Conservation (phyloP, 1,140 invertebrate species). For the Drosophila insularis region DNA sequence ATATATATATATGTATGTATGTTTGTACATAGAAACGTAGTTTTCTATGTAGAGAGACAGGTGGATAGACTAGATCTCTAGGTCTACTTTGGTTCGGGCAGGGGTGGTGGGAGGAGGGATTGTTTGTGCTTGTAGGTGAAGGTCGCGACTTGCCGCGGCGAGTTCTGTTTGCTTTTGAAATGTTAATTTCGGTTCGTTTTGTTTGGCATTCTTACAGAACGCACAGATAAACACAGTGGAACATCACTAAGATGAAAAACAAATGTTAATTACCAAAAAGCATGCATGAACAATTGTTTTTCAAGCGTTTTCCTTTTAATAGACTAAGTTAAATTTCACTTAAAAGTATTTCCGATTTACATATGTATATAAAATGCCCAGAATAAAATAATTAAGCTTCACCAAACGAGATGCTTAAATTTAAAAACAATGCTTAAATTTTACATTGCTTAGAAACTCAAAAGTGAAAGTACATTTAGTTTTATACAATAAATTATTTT, state of each 20-base stretch:
- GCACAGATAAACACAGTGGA: conserved; percentile 11
- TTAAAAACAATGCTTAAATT: too few relatives aligned
- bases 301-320: conserved; percentile 1
- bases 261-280: neutral
- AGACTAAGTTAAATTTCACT: neutral
- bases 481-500: too few relatives aligned
- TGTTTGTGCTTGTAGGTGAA: conserved; percentile 53
- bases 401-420: too few relatives aligned
- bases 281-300: neutral
- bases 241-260: neutral
- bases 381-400: too few relatives aligned
- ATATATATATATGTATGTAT: neutral
- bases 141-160: conserved; percentile 29
- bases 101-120: neutral
- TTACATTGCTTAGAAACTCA: too few relatives aligned
- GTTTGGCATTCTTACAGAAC: conserved; percentile 23
- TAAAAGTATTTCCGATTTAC: too few relatives aligned
- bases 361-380: too few relatives aligned
- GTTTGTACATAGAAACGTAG: neutral
- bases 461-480: too few relatives aligned
- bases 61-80: conserved; percentile 10
- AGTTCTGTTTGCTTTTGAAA: conserved; percentile 37
- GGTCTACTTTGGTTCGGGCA: neutral
- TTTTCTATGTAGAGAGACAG: neutral
- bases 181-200: conserved; percentile 42